phyloP scores from a whole-genome alignment of 1,140 invertebrate species.

The Panagrolaimus sp. region DNA sequence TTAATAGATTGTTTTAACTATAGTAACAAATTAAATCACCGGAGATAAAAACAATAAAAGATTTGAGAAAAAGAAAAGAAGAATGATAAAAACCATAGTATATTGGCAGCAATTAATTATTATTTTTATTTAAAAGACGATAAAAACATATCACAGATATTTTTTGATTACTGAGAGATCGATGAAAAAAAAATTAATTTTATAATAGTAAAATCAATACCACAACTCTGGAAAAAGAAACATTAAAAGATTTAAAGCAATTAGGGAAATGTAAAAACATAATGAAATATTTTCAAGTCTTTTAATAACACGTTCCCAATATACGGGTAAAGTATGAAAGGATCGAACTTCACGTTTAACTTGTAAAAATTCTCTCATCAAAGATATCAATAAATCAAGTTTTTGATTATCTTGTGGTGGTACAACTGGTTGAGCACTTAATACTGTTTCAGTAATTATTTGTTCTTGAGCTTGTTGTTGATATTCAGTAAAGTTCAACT shows the following conservation, averaged over 20 bases:
- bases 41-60: too few species aligned
- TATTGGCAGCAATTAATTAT: too few species aligned
- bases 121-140: too few species aligned
- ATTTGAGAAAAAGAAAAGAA: too few species aligned
- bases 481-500: constrained; percentile 55
- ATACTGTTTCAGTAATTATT: constrained; percentile 31
- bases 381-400: constrained; percentile 46
- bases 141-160: too few species aligned
- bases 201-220: constrained; percentile 22
- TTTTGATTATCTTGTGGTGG: constrained; percentile 29
- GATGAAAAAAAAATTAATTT: neutral
- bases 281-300: constrained; percentile 49
- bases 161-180: too few species aligned
- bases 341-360: constrained; percentile 29
- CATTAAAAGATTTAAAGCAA: constrained; percentile 46
- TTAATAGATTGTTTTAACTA: too few species aligned
- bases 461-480: constrained; percentile 42
- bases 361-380: constrained; percentile 49
- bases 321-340: constrained; percentile 41
- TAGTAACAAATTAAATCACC: too few species aligned
- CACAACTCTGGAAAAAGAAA: constrained; percentile 38
- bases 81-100: too few species aligned
- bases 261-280: constrained; percentile 47
- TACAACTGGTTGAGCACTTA: constrained; percentile 17
- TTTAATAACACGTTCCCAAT: constrained; percentile 53